Conservation (phyloP, 23 tunicate species). For the Halocynthia roretzi region DNA sequence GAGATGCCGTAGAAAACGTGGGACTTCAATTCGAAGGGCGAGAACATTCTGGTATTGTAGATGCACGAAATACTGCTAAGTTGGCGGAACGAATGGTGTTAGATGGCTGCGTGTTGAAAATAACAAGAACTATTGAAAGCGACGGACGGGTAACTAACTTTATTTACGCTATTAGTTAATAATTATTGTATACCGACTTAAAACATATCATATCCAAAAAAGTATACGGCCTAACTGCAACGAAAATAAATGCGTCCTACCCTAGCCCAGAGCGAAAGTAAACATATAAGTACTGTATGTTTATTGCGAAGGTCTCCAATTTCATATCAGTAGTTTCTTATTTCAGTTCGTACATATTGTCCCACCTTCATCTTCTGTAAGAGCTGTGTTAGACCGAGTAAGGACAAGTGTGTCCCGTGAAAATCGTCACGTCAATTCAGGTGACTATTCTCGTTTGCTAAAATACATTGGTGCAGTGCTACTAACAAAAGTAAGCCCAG, state of each 20-base stretch:
- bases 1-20: constrained; percentile 16
- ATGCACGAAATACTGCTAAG: constrained; percentile 17
- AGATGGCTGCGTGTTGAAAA: constrained; percentile 15
- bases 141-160: constrained; percentile 7
- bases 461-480: no score
- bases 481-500: no score
- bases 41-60: constrained; percentile 16
- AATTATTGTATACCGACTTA: neutral
- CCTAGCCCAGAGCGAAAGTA: neutral
- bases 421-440: no score
- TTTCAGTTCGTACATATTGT: constrained; percentile 10
- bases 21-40: constrained; percentile 16
- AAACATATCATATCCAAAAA: neutral
- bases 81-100: neutral
- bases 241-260: neutral
- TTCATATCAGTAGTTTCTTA: no score
- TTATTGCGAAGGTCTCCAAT: neutral
- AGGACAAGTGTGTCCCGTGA: neutral
- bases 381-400: constrained; percentile 16
- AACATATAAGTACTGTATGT: neutral
- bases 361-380: constrained; percentile 13
- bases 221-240: neutral
- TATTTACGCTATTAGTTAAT: neutral
- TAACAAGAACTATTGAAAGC: constrained; percentile 13
- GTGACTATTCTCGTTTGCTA: no score